Evolutionary conservation across 1,140 invertebrate species (phyloP).

Genomic region (Drosophila kepulauana): DNA sequence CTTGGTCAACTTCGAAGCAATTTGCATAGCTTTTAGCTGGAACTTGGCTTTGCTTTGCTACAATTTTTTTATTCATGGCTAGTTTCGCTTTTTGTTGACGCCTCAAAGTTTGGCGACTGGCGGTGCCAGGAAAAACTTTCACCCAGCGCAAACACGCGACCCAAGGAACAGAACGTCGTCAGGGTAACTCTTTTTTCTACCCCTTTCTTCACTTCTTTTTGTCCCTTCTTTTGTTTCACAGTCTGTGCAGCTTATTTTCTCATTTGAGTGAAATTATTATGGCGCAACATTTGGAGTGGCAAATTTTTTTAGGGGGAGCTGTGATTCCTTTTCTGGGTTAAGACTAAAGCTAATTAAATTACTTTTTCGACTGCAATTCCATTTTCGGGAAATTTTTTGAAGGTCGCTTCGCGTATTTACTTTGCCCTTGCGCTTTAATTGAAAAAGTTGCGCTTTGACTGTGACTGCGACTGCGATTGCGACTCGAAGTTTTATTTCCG

Average conservation of each 20-base stretch:
- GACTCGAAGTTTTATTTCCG: neutral
- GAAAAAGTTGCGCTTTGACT: slow-evolving; percentile 62
- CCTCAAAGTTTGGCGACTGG: slow-evolving; percentile 67
- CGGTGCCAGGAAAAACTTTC: slow-evolving; percentile 57
- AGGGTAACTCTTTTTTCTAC: slow-evolving; percentile 53
- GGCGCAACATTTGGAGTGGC: neutral
- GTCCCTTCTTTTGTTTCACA: no score
- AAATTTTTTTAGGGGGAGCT: neutral
- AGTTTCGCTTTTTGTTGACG: slow-evolving; percentile 50
- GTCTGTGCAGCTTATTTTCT: slow-evolving; percentile 43
- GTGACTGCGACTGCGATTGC: neutral
- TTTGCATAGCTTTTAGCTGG: slow-evolving; percentile 76
- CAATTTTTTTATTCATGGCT: slow-evolving; percentile 29
- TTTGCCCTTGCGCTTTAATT: slow-evolving; percentile 65
- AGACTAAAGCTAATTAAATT: slow-evolving; percentile 73
- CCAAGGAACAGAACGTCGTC: slow-evolving; percentile 8
- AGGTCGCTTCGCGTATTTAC: slow-evolving; percentile 68
- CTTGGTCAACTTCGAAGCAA: slow-evolving; percentile 57
- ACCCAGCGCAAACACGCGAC: slow-evolving; percentile 50
- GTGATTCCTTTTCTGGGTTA: slow-evolving; percentile 60
- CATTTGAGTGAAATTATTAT: slow-evolving; percentile 48
- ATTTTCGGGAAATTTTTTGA: slow-evolving; percentile 69
- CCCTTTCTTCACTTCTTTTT: no score
- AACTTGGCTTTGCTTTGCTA: slow-evolving; percentile 27
- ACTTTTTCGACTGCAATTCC: slow-evolving; percentile 77